Evolutionary conservation across 2,797 vertebrate genomes (phyloP).

Genomic region (Lates japonicus): DNA sequence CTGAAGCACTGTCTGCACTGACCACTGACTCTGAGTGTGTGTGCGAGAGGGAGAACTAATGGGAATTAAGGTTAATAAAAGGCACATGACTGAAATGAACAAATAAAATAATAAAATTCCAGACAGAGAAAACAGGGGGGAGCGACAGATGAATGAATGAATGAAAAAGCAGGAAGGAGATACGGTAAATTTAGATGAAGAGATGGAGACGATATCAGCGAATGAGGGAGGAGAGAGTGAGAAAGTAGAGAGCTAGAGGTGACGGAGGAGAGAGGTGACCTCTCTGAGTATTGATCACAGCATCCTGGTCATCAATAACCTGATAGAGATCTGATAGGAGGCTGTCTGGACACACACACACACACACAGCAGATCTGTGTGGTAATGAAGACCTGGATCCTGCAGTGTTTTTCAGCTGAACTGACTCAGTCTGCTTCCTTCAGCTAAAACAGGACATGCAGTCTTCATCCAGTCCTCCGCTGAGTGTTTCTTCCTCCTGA

Average conservation of each 20-base stretch:
- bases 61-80: slow-evolving; percentile 19
- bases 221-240: neutral
- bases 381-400: slow-evolving; percentile 11
- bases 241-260: slow-evolving; percentile 20
- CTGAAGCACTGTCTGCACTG: slow-evolving; percentile 38
- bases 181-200: neutral
- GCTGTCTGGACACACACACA: slow-evolving; percentile 37
- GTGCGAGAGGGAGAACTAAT: neutral
- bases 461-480: neutral
- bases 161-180: neutral
- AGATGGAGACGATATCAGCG: neutral
- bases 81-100: slow-evolving; percentile 15
- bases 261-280: slow-evolving; percentile 56
- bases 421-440: neutral
- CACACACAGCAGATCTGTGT: neutral
- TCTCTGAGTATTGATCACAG: slow-evolving; percentile 58
- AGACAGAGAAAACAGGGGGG: neutral
- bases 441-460: slow-evolving; percentile 6
- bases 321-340: slow-evolving; percentile 70
- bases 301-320: slow-evolving; percentile 55
- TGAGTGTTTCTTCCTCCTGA: neutral
- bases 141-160: neutral
- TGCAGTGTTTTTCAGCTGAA: neutral
- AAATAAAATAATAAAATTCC: slow-evolving; percentile 7
- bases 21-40: neutral